phyloP scores from a whole-genome alignment of 1,140 invertebrate genomes.

The Parapsyche elsis region DNA sequence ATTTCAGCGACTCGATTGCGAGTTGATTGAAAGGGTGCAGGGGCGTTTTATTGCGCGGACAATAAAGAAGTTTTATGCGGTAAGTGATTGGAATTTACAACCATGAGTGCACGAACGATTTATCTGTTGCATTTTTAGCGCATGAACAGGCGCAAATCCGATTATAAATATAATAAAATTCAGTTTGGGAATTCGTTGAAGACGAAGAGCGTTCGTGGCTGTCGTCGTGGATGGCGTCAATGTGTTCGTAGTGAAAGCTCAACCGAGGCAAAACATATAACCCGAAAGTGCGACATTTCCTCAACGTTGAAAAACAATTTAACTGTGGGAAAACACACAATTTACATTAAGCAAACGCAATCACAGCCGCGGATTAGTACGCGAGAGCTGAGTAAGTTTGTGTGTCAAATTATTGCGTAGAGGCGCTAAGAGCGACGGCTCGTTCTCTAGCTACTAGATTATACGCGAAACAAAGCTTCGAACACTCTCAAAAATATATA shows the following conservation, averaged over 20 bases:
- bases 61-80: neutral
- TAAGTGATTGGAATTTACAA: neutral
- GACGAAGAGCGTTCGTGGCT: too few species aligned
- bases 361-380: slow-evolving; percentile 51
- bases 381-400: slow-evolving; percentile 47
- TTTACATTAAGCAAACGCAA: slow-evolving; percentile 54
- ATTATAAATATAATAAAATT: too few species aligned
- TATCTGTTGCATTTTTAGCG: slow-evolving; percentile 8
- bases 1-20: neutral
- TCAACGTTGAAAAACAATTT: slow-evolving; percentile 54
- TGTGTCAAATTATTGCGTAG: slow-evolving; percentile 48
- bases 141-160: too few species aligned
- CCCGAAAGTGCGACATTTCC: slow-evolving; percentile 32
- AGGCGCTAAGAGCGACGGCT: too few species aligned
- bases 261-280: slow-evolving; percentile 8
- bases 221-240: neutral
- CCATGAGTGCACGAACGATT: neutral
- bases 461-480: neutral
- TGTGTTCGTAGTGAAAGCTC: slow-evolving; percentile 11
- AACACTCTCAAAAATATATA: neutral
- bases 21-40: too few species aligned
- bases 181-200: too few species aligned
- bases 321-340: slow-evolving; percentile 54
- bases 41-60: neutral
- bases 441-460: too few species aligned